Conservation (phyloP, 2,113 vertebrate species). For the Scartelaos histophorus region DNA sequence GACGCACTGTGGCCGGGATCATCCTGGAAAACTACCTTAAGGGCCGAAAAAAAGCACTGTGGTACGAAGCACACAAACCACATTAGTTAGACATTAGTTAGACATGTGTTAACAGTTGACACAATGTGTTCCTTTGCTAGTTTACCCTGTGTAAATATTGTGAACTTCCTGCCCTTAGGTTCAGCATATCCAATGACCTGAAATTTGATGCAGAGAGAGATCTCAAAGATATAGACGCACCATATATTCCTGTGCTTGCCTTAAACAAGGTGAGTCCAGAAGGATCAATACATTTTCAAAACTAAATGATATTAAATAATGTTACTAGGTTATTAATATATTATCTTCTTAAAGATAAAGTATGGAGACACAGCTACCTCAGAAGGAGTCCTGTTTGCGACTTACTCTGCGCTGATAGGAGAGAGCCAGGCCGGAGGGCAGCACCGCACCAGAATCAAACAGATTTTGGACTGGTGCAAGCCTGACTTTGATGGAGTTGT, state of each 20-base stretch:
- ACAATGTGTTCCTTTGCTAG: background rate
- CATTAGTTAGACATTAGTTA: background rate
- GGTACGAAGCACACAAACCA: conserved; percentile 79
- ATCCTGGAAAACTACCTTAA: conserved; percentile 92
- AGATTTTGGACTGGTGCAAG: conserved; percentile 96
- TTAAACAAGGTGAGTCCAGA: conserved; percentile 89
- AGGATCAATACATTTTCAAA: background rate
- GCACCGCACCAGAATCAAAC: conserved; percentile 90
- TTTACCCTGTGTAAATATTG: background rate
- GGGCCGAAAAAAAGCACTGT: conserved; percentile 91
- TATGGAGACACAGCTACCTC: conserved; percentile 98
- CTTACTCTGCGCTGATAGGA: conserved; percentile 95
- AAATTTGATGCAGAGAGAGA: conserved; percentile 97
- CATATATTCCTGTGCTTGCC: conserved; percentile 89
- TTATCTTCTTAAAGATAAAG: conserved; percentile 82
- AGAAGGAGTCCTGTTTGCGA: conserved; percentile 97
- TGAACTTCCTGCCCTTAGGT: conserved; percentile 77
- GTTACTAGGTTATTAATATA: background rate
- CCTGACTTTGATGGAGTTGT: conserved; percentile 94
- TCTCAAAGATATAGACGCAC: conserved; percentile 92
- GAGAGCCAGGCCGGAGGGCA: conserved; percentile 97
- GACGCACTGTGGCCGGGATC: conserved; percentile 93
- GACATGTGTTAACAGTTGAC: background rate
- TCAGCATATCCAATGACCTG: conserved; percentile 98
- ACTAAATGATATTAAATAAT: background rate